Evolutionary conservation across 2,797 vertebrate genomes (phyloP).

Genomic region (Tamandua tetradactyla): DNA sequence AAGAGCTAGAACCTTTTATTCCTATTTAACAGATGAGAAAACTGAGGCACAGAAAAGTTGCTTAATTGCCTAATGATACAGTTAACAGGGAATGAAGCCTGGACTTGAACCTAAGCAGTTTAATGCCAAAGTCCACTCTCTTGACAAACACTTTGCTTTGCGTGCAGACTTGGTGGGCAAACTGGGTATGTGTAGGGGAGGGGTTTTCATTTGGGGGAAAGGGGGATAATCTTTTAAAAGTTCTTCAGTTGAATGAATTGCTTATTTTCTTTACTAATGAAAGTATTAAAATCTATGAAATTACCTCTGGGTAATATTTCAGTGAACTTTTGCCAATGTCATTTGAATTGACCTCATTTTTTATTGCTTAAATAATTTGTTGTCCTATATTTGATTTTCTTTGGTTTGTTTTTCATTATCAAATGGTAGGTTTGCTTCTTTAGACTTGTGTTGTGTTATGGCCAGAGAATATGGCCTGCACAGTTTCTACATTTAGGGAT

Average conservation of each 20-base stretch:
- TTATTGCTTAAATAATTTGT: background rate
- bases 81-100: background rate
- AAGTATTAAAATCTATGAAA: background rate
- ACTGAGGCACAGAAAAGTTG: background rate
- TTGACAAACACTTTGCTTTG: background rate
- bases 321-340: background rate
- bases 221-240: background rate
- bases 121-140: background rate
- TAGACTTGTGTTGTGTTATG: background rate
- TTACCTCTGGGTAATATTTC: background rate
- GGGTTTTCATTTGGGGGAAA: background rate
- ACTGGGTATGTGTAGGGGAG: no score
- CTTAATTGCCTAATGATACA: background rate
- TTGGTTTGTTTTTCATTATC: background rate
- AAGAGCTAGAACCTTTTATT: background rate
- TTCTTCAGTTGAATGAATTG: background rate
- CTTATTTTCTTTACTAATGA: conserved; percentile 35
- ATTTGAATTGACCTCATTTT: background rate
- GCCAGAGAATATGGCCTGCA: background rate
- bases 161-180: background rate
- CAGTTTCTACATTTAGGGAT: background rate
- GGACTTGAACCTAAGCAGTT: background rate
- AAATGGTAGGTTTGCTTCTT: background rate
- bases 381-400: background rate
- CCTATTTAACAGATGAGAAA: background rate